Conservation (phyloP, 2,888 invertebrate species). For the Dendrolimus pini region DNA sequence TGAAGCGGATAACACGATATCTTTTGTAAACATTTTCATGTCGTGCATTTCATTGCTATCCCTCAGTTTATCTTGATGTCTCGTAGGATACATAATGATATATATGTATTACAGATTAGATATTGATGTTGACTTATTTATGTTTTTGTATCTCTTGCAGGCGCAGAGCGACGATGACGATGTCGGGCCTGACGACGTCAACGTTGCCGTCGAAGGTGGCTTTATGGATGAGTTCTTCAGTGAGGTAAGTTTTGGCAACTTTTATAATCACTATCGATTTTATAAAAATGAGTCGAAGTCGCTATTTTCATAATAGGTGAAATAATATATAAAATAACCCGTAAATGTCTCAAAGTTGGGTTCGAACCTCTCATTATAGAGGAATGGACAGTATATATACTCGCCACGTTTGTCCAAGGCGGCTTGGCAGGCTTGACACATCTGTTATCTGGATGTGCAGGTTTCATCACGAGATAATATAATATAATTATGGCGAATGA, state of each 20-base stretch:
- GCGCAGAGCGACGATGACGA: slow-evolving; percentile 99
- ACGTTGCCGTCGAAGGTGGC: slow-evolving; percentile 96
- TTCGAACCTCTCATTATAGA: too few relatives aligned
- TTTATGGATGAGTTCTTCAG: slow-evolving; percentile 99
- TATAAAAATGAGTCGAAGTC: too few relatives aligned
- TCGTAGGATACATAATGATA: neutral
- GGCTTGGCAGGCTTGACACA: too few relatives aligned
- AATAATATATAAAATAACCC: too few relatives aligned
- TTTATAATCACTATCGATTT: too few relatives aligned
- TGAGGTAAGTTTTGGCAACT: slow-evolving; percentile 81
- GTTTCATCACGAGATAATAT: too few relatives aligned
- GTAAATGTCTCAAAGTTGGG: too few relatives aligned
- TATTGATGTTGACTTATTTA: neutral
- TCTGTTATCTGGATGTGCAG: too few relatives aligned
- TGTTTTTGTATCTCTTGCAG: slow-evolving; percentile 75
- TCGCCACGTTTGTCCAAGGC: too few relatives aligned
- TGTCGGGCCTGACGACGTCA: slow-evolving; percentile 95
- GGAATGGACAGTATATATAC: too few relatives aligned
- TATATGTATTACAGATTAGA: neutral
- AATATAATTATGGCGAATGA: too few relatives aligned
- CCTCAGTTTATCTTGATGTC: neutral
- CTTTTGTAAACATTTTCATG: neutral
- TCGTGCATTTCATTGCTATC: neutral
- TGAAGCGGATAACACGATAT: neutral
- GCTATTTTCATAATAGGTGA: too few relatives aligned